phyloP scores from a whole-genome alignment of 2,113 vertebrate genomes.

The Macrotis lagotis region DNA sequence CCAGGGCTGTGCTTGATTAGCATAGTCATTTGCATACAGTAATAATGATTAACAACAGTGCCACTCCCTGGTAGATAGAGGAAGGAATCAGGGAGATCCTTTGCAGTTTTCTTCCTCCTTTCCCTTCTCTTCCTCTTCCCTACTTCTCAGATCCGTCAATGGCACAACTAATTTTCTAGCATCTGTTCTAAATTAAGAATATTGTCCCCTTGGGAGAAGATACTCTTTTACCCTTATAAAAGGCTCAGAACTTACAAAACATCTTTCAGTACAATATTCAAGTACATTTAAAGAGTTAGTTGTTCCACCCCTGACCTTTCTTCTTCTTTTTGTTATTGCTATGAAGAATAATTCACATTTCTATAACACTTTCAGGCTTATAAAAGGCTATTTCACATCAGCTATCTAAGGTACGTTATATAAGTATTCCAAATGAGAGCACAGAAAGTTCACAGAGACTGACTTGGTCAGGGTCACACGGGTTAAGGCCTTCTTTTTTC shows the following conservation, averaged over 20 bases:
- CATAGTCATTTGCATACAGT: constrained; percentile 76
- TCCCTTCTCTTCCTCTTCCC: constrained; percentile 10
- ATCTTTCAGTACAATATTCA: not conserved
- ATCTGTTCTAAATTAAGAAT: not conserved
- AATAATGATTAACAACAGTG: constrained; percentile 81
- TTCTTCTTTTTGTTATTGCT: not conserved
- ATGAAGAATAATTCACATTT: not conserved
- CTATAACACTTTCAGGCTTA: not conserved
- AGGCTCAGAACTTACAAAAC: not conserved
- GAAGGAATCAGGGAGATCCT: constrained; percentile 74
- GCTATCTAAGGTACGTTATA: not conserved
- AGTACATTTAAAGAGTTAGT: not conserved
- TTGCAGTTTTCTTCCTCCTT: constrained; percentile 34
- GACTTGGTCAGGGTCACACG: not conserved
- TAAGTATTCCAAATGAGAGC: not conserved
- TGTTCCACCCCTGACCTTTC: not conserved
- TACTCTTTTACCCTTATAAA: not conserved
- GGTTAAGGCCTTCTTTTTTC: not conserved
- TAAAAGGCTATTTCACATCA: not conserved
- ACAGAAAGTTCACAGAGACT: not conserved
- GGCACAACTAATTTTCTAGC: constrained; percentile 46
- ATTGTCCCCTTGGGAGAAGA: not conserved
- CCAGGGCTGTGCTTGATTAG: constrained; percentile 61
- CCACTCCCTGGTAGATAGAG: constrained; percentile 78
- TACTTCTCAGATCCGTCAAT: not conserved